phyloP scores from a whole-genome alignment of 1,140 invertebrate genomes.

The Brachionus calyciflorus region DNA sequence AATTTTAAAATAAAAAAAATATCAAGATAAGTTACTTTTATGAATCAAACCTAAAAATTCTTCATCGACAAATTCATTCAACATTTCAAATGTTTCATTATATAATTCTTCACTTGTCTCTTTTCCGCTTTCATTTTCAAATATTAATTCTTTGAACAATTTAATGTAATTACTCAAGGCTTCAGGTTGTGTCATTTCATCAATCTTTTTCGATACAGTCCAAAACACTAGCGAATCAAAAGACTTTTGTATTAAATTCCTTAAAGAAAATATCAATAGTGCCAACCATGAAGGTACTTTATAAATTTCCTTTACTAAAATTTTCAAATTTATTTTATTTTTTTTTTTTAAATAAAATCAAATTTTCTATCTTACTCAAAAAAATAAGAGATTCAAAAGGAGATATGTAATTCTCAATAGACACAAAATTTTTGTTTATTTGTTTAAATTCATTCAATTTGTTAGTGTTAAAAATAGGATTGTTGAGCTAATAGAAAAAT shows the following conservation, averaged over 20 bases:
- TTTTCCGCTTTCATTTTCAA: neutral
- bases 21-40: no score
- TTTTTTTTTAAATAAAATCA: neutral
- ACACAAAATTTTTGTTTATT: no score
- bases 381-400: constrained; percentile 24
- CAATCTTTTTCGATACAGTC: neutral
- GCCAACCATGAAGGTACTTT: neutral
- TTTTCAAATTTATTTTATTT: neutral
- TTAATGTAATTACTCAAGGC: neutral
- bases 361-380: constrained; percentile 13
- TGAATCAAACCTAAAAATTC: neutral
- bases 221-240: constrained; percentile 7
- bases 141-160: neutral
- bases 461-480: no score
- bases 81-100: neutral
- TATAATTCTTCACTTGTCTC: constrained; percentile 8
- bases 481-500: neutral
- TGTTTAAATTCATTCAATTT: no score
- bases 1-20: no score
- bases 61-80: neutral
- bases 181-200: neutral
- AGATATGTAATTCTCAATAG: neutral
- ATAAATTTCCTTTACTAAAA: neutral
- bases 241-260: neutral
- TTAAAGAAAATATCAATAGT: neutral